Evolutionary conservation across 2,113 vertebrate genomes (phyloP).

Genomic region (Oreocharis arfaki): DNA sequence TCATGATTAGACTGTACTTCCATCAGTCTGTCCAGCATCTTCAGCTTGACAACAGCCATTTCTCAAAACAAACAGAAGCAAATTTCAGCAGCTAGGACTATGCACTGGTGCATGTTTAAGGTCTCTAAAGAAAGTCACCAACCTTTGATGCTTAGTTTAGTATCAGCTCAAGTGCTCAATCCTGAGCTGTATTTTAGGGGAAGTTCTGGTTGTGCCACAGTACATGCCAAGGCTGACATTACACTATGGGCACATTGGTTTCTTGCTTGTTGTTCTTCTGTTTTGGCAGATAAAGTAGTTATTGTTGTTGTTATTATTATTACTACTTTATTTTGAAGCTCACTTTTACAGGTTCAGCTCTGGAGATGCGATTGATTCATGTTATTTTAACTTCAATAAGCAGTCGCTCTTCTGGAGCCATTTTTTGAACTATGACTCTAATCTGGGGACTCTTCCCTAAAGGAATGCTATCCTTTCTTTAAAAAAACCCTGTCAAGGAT

Average conservation of each 20-base stretch:
- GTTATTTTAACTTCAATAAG: neutral
- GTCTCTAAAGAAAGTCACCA: neutral
- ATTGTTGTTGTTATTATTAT: neutral
- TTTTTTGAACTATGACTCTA: neutral
- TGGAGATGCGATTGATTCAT: neutral
- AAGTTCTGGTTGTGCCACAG: neutral
- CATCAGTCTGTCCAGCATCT: neutral
- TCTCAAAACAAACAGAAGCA: neutral
- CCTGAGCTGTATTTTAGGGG: neutral
- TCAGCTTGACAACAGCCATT: neutral
- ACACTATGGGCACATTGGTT: neutral
- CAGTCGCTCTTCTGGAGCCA: neutral
- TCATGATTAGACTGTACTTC: neutral
- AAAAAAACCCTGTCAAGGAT: fast-evolving
- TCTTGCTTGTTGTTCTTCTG: neutral
- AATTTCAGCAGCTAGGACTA: neutral
- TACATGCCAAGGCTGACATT: neutral
- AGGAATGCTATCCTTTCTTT: neutral
- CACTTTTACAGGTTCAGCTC: neutral
- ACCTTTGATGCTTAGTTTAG: neutral
- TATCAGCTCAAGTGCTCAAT: neutral
- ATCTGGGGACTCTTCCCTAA: neutral
- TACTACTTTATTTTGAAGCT: neutral
- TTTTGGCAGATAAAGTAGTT: neutral
- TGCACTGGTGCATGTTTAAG: neutral